A percentile compares a stretch with the other conserved stretches of the same genome.
Conservation (phyloP, 1,140 invertebrate species). For the Zaprionus ghesquierei region DNA sequence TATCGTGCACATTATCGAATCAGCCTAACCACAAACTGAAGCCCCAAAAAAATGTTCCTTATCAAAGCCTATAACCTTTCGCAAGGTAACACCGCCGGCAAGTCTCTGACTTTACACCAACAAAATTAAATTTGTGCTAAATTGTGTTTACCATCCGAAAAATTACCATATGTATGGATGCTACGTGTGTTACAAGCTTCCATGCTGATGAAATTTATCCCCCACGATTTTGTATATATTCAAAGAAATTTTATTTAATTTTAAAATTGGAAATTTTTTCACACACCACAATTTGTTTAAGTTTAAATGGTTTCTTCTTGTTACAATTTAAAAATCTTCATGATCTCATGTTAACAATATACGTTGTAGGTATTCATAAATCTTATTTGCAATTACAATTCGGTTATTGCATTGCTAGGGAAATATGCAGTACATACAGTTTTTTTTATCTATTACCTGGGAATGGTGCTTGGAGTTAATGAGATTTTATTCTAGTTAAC, state of each 20-base stretch:
- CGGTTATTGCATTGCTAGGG: constrained; percentile 11
- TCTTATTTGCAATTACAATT: constrained; percentile 24
- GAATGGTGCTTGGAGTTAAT: constrained; percentile 7
- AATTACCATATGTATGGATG: constrained; percentile 59
- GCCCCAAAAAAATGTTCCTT: no score
- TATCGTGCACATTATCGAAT: no score
- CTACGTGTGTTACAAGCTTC: constrained; percentile 45
- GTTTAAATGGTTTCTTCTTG: constrained; percentile 21
- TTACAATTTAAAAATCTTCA: constrained; percentile 40
- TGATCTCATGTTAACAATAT: constrained; percentile 18
- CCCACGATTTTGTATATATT: constrained; percentile 24
- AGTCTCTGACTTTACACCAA: not conserved
- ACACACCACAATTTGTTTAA: constrained; percentile 66
- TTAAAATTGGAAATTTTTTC: constrained; percentile 73
- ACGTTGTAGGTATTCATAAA: not conserved
- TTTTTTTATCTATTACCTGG: constrained; percentile 8
- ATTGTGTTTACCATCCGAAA: constrained; percentile 25
- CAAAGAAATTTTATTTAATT: constrained; percentile 72
- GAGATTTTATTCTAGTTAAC: constrained; percentile 1
- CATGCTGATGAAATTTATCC: constrained; percentile 29
- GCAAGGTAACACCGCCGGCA: not conserved
- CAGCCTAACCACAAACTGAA: no score
- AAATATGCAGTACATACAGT: constrained; percentile 32
- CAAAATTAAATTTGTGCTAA: constrained; percentile 51
- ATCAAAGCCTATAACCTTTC: not conserved